These are phyloP conservation scores for Pilophorus perplexus DNA, from an alignment of 2,888 invertebrate genomes.

Conservation along the genomic window DNA sequence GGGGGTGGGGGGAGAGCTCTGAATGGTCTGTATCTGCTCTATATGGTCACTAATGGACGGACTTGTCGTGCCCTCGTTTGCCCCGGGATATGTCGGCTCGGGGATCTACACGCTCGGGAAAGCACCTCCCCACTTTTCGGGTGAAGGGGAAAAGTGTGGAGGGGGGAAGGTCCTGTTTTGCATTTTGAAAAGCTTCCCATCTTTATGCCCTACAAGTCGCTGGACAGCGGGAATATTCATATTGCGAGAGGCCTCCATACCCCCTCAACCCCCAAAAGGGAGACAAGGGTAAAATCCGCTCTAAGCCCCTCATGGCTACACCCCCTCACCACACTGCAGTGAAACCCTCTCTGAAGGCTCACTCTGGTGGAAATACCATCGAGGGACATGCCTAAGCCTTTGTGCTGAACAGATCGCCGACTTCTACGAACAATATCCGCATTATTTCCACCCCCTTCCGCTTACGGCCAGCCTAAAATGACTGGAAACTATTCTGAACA, in stretches of 20 bases:
- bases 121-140: conserved; percentile 1
- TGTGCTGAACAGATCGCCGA: no score
- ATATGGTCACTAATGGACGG: conserved; percentile 31
- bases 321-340: neutral
- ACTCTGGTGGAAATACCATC: conserved; percentile 34
- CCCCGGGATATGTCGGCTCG: conserved; percentile 32
- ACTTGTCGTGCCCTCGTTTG: conserved; percentile 35
- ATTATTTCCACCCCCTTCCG: no score
- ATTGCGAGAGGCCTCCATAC: neutral
- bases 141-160: no score
- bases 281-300: conserved; percentile 38
- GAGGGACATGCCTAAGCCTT: conserved; percentile 19
- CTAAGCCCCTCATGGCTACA: neutral
- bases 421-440: no score
- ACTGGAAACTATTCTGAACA: no score
- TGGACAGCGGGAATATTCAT: conserved; percentile 16
- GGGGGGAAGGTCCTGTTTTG: conserved; percentile 14
- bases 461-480: no score
- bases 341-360: conserved; percentile 19
- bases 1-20: neutral
- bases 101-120: conserved; percentile 19
- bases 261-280: neutral
- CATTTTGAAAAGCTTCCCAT: neutral
- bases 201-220: neutral
- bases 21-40: neutral